Percentiles rank a stretch among this genome's conserved stretches.
Conservation (phyloP, 1,140 invertebrate genomes). For the Chymomyza costata region DNA sequence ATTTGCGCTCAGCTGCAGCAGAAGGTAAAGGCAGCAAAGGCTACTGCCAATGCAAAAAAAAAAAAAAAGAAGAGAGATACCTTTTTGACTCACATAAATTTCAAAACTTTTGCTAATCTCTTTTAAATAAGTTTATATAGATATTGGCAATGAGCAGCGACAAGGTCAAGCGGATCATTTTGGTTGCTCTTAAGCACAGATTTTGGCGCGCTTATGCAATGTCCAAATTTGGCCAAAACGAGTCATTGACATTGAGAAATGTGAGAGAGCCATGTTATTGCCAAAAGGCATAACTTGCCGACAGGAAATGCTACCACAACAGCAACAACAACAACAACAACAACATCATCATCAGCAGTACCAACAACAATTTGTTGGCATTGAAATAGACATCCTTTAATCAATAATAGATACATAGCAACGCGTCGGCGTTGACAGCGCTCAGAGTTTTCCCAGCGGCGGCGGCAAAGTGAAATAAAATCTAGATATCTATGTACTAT, state of each 20-base stretch:
- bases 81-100: too few relatives aligned
- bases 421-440: slow-evolving; percentile 33
- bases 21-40: too few relatives aligned
- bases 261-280: too few relatives aligned
- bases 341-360: too few relatives aligned
- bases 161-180: slow-evolving; percentile 20
- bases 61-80: too few relatives aligned
- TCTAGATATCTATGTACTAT: slow-evolving; percentile 16
- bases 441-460: slow-evolving; percentile 29
- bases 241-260: slow-evolving; percentile 30
- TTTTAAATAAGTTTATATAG: too few relatives aligned
- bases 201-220: slow-evolving; percentile 22
- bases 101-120: slow-evolving; percentile 37
- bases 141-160: slow-evolving; percentile 34
- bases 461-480: slow-evolving; percentile 23
- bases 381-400: slow-evolving; percentile 26
- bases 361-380: slow-evolving; percentile 1
- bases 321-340: background rate
- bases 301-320: slow-evolving; percentile 5
- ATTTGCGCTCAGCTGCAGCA: too few relatives aligned
- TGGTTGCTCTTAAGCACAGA: background rate
- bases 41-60: too few relatives aligned
- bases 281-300: background rate
- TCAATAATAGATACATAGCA: slow-evolving; percentile 1
- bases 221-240: background rate